phyloP scores from a whole-genome alignment of 2,113 vertebrate genomes.

The Menura novaehollandiae region DNA sequence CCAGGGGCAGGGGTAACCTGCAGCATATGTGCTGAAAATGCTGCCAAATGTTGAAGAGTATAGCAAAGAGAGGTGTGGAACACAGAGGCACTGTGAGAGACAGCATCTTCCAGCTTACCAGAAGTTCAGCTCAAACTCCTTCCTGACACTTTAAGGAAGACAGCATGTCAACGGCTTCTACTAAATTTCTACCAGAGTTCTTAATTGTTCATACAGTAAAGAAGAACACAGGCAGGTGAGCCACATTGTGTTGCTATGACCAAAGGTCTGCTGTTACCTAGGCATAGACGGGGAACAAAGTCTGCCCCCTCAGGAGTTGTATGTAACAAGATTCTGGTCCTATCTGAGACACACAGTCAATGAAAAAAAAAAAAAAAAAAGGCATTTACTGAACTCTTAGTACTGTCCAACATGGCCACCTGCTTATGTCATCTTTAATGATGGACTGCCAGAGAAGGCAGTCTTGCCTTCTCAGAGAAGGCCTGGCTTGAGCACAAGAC shows the following conservation, averaged over 20 bases:
- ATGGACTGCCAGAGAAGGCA: neutral
- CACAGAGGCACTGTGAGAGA: constrained; percentile 20
- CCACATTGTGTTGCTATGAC: neutral
- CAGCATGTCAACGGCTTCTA: neutral
- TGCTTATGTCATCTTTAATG: neutral
- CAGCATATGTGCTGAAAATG: constrained; percentile 14
- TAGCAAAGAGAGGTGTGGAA: constrained; percentile 12
- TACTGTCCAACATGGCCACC: neutral
- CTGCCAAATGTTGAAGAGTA: constrained; percentile 1
- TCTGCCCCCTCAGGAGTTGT: neutral
- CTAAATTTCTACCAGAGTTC: neutral
- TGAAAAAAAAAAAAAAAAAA: too few relatives aligned
- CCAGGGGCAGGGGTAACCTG: neutral
- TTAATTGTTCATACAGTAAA: neutral
- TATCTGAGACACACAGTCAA: neutral
- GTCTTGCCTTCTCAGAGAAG: too few relatives aligned
- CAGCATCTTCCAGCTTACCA: constrained; percentile 26
- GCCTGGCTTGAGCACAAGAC: neutral
- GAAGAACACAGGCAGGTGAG: neutral
- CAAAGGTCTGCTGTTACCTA: neutral
- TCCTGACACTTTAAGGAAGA: neutral
- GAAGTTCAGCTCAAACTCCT: constrained; percentile 4
- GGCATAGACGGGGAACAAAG: neutral
- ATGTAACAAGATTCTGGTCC: neutral
- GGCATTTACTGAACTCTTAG: neutral